Conservation (phyloP, 30 jellyfish, hydroid and myxozoan genomes). For the Sanderia malayensis region DNA sequence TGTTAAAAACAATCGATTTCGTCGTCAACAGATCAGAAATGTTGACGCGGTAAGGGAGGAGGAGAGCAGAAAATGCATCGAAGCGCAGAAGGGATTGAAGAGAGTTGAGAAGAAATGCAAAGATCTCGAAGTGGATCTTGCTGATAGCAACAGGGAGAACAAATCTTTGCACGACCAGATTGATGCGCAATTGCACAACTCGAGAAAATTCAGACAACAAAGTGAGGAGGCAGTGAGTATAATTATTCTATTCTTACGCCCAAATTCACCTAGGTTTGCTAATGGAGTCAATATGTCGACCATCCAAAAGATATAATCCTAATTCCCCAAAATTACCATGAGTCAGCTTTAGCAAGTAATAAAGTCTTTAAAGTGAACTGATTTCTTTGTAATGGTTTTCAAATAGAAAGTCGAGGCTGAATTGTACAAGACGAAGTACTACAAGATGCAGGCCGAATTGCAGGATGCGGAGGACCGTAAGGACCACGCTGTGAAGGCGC, state of each 20-base stretch:
- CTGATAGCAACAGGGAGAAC: constrained; percentile 21
- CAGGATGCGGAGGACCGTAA: constrained; percentile 72
- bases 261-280: too few species aligned
- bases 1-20: too few species aligned
- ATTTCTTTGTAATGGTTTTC: background rate
- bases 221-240: constrained; percentile 55
- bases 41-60: constrained; percentile 54
- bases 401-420: constrained; percentile 59
- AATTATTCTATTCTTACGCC: too few species aligned
- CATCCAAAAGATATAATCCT: too few species aligned
- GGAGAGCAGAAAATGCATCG: constrained; percentile 56
- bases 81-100: constrained; percentile 64
- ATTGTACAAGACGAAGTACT: constrained; percentile 49
- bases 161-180: constrained; percentile 35
- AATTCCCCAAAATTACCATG: too few species aligned
- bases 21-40: constrained; percentile 58
- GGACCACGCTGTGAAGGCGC: constrained; percentile 65
- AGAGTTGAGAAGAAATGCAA: constrained; percentile 38
- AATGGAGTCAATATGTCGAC: too few species aligned
- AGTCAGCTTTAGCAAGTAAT: too few species aligned
- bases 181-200: constrained; percentile 37
- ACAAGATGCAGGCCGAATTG: constrained; percentile 54
- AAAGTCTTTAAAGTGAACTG: too few species aligned
- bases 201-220: constrained; percentile 51
- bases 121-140: constrained; percentile 38